Evolutionary conservation across 2,797 vertebrate species (phyloP), one percentile per base, ranked within the genome.

Genomic region (Mormyrus proboscirostris): DNA sequence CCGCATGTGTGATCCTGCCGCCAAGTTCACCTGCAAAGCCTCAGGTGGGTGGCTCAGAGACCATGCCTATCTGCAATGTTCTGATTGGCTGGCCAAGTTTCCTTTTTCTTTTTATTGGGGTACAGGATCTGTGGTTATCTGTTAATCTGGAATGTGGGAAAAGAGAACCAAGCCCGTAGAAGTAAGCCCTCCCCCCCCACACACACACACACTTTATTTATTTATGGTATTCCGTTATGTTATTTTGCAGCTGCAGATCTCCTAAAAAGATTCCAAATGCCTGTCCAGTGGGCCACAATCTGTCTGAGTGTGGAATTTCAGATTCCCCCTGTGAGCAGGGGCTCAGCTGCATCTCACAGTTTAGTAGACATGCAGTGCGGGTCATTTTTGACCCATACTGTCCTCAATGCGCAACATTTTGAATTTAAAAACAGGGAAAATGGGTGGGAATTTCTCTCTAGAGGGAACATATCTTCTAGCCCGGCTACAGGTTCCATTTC

Each of bases 11-110:
- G 96, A 97, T 91, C 93, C 94, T 47, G 96, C 95, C 90, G 96
- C 96, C 4, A 97, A 97, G 92, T 97, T 97, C 92, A 96, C 96
- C 89, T 97, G 97, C 91, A 93, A 16, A 88, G 95, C 92, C 1
- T 96, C 96, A 95, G 97, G 97, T 97, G 91, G 83, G 82, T 87
- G 2, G 47, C n/a, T 69, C 29, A n/a, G 82, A 65, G 53, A 53
- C 51, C 82, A 53, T 57, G 86, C 86, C 47, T 69, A 3, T 62
- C 86, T 25, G 55, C 55, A 88, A 69, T 44, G 38, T 44, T 79
- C 33, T 65, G 8, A 29, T 69, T 14, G 29, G 10, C 4, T 69
- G 29, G 25, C 14, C 16, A 8, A 8, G 4, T 79, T 79, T 79
- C 12, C 65, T 38, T 10, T 73, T 73, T 25, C 4, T 12, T 3